Base-by-base conservation (phyloP, 2,113 vertebrate genomes). In the Myrmophylax atrothorax region DNA sequence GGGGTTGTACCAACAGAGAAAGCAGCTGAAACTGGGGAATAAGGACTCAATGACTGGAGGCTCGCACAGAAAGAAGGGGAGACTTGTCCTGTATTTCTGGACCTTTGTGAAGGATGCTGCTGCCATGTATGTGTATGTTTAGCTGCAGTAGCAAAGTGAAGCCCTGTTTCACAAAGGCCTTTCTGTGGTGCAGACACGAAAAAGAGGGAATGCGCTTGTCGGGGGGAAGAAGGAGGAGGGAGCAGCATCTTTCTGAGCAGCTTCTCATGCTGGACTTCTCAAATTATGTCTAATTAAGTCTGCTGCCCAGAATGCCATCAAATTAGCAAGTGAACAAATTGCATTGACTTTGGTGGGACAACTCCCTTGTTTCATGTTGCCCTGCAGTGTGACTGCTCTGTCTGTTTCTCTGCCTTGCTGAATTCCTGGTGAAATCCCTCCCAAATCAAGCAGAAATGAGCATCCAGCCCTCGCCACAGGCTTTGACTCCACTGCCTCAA, bases 401-500 rank as follows among this genome's bases (percentile, higher is more conserved):
- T 47, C 78, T 87, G 8, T 1, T 0, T 29, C 85, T 94, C 70
- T 94, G 53, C 50, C 47, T 69, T 0, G 0, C 23, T 31, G 38
- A 82, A 50, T 33, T 66, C 56, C 25, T 24, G 3, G 40, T 64
- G 37, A 89, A 95, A 77, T 3, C 24, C 18, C 14, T 87, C 68
- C 47, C 18, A 75, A 64, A 88, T 28, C 26, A 33, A 35, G 33
- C 33, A 26, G 10, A 78, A 70, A 92, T 26, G 25, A 78, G 12
- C 40, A 46, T 26, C 42, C 55, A 29, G 23, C 24, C 35, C 26
- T 86, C 53, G 31, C 49, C 3, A 1, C 59, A 35, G 23, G 31
- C 18, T 92, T 24, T 4, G 0, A 25, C 26, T 82, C 37, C 1
- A 1, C 24, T 6, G 5, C 40, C 62, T 74, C 0, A 0, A 10